Evolutionary conservation across 2,113 vertebrate species (phyloP).

Genomic region (Neogobius melanostomus): DNA sequence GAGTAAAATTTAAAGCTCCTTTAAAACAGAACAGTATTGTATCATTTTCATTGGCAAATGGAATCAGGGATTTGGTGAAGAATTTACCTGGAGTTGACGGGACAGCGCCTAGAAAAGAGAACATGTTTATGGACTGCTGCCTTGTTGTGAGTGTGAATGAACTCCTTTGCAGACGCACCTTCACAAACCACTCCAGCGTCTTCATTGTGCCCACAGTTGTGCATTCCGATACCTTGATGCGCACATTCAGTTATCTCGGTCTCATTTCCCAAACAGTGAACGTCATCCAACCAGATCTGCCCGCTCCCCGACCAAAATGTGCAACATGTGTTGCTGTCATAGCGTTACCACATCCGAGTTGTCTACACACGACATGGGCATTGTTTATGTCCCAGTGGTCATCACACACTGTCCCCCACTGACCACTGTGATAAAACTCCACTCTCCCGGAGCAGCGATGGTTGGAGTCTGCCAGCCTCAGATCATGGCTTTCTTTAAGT

Average conservation of each 20-base stretch:
- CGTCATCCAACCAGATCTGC: slow-evolving; percentile 60
- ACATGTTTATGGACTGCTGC: too few relatives aligned
- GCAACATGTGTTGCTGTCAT: slow-evolving; percentile 15
- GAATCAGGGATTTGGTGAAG: too few relatives aligned
- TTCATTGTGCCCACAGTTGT: slow-evolving; percentile 25
- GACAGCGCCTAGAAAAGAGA: too few relatives aligned
- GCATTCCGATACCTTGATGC: slow-evolving; percentile 29
- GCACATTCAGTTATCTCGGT: slow-evolving; percentile 28
- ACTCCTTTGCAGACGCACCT: too few relatives aligned
- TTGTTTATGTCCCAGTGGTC: background rate
- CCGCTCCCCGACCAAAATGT: slow-evolving; percentile 46
- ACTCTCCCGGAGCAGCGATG: slow-evolving; percentile 55
- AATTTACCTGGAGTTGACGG: too few relatives aligned
- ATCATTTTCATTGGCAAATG: too few relatives aligned
- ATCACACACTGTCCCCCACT: slow-evolving; percentile 53
- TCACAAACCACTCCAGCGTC: slow-evolving; percentile 20
- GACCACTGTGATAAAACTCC: slow-evolving; percentile 29
- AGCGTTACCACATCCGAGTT: slow-evolving; percentile 48
- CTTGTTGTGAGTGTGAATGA: too few relatives aligned
- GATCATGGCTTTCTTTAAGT: too few relatives aligned
- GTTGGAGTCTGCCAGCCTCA: too few relatives aligned
- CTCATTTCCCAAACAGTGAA: slow-evolving; percentile 40
- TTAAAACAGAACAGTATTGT: too few relatives aligned
- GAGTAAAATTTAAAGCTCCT: too few relatives aligned
- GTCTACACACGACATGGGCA: slow-evolving; percentile 53